phyloP scores from a whole-genome alignment of 2,113 vertebrate species.

The Chitala chitala region DNA sequence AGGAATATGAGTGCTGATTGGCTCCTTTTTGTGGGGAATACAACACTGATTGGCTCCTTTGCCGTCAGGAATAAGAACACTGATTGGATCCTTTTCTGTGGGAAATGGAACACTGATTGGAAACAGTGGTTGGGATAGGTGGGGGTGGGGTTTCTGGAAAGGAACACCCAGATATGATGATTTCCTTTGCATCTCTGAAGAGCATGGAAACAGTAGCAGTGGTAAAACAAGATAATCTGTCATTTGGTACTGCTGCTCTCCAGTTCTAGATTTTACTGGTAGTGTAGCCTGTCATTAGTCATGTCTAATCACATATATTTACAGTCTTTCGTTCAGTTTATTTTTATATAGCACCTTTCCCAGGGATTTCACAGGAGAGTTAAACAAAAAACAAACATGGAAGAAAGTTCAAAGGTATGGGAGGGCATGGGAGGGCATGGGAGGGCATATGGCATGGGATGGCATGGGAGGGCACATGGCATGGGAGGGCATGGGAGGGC shows the following conservation, averaged over 20 bases:
- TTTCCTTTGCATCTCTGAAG: background rate
- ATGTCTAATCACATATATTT: background rate
- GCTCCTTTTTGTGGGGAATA: constrained; percentile 43
- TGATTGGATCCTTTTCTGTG: constrained; percentile 48
- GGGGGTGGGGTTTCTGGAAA: constrained; percentile 22
- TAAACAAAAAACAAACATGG: no score
- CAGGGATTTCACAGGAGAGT: no score
- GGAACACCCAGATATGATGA: background rate
- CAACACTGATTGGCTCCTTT: constrained; percentile 45
- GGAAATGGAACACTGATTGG: constrained; percentile 41
- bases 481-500: no score
- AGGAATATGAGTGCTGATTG: constrained; percentile 40
- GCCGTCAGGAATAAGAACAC: no score
- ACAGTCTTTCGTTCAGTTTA: no score
- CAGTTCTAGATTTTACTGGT: background rate
- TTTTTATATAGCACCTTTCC: no score
- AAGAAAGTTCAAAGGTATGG: no score
- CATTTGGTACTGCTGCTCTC: background rate
- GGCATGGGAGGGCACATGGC: no score
- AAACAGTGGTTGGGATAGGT: constrained; percentile 42
- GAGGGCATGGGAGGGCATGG: no score
- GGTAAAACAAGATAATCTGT: background rate
- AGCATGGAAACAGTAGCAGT: background rate
- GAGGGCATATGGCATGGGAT: no score
- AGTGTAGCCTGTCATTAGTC: background rate